Evolutionary conservation across 2,888 invertebrate species (phyloP), one percentile per base, ranked within the genome.

Genomic region (Crioceris asparagi): DNA sequence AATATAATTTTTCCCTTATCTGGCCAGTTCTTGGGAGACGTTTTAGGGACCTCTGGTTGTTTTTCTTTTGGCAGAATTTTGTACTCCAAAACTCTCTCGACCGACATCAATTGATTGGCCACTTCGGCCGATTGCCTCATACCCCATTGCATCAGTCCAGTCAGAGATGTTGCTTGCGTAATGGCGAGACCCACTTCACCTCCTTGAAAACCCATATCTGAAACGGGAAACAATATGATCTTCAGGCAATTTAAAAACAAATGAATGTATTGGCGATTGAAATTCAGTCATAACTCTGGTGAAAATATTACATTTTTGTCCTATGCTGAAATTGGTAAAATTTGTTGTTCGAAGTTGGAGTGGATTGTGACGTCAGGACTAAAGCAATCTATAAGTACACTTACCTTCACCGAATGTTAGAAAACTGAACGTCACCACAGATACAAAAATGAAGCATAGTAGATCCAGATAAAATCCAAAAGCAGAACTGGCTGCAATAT

Each of bases 11-110:
- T 69, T 1, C 85, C 86, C 3, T 68, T 64, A 18, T 65, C 64
- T 0, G 86, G 86, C 86, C 86, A 86, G 23, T 8, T 7, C 17
- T 36, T 38, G 0, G 76, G 69, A 2, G 80, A 78, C 43, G 65
- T 66, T 31, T 62, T 64, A 5, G 64, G 67, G 23, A 53, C 60
- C 41, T 59, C 56, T 2, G 75, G 67, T 51, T 76, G 72, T 4
- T 64, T 56, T 49, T 82, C 79, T 0, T 70, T 67, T 2, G 73
- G 66, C n/a, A 91, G 66, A 15, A 71, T 66, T 1, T 79, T 75
- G 61, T 92, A 92, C 55, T 90, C 86, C 7, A 87, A 60, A 0
- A 91, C 78, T 48, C 92, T 69, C 65, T 92, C 91, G 0, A 91
- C 90, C 3, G 82, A 78, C 58, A 79, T 82, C 57, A 84, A 71